Evolutionary conservation across 2,113 vertebrate species (phyloP).

Genomic region (Callipepla californica): DNA sequence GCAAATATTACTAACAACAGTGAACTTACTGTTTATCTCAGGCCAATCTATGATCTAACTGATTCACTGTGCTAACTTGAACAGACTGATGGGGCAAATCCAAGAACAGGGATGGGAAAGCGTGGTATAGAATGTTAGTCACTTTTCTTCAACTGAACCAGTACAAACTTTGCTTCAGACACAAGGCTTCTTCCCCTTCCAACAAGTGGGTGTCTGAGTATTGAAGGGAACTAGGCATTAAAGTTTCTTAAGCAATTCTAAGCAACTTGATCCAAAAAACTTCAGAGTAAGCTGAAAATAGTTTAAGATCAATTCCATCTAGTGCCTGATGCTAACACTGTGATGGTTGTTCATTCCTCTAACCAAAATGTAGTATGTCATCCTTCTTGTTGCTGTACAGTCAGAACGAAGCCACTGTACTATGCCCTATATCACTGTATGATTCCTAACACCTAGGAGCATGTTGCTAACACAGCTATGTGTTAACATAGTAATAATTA

Average conservation of each 20-base stretch:
- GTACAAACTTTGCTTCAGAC: neutral
- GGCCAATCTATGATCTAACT: neutral
- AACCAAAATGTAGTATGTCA: neutral
- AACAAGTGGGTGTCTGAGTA: neutral
- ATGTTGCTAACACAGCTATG: neutral
- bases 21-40: neutral
- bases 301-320: neutral
- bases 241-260: neutral
- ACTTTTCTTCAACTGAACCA: neutral
- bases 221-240: neutral
- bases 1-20: neutral
- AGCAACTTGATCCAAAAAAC: neutral
- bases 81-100: neutral
- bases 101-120: neutral
- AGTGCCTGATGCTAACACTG: neutral
- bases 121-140: neutral
- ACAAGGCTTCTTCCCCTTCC: neutral
- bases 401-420: neutral
- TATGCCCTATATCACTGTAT: neutral
- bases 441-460: neutral
- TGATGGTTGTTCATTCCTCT: neutral
- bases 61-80: neutral
- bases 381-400: neutral
- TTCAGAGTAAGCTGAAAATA: neutral
- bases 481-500: neutral